These are phyloP conservation scores for Catharus ustulatus DNA, from an alignment of 2,797 vertebrate genomes.

Conservation along the genomic window DNA sequence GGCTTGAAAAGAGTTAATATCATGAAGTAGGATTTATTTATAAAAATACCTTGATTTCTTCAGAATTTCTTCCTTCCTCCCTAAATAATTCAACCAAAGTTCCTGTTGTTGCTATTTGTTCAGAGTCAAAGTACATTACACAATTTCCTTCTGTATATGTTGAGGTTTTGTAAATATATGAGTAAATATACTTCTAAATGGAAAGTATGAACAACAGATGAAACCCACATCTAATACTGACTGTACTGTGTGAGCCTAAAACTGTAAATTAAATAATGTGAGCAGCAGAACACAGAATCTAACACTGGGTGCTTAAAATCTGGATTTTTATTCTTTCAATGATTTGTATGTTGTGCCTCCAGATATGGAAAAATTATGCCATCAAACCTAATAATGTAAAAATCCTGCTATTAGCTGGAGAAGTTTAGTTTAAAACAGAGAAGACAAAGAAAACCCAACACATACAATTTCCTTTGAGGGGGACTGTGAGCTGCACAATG, in stretches of 20 bases:
- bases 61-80: not conserved
- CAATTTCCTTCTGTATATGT: not conserved
- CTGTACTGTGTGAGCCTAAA: not conserved
- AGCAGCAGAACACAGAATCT: not conserved
- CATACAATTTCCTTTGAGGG: not conserved
- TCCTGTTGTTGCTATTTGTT: not conserved
- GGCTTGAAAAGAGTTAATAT: not conserved
- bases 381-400: not conserved
- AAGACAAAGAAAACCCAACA: not conserved
- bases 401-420: not conserved
- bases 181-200: not conserved
- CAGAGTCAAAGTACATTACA: not conserved
- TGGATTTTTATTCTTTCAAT: not conserved
- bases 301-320: not conserved
- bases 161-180: slow-evolving; percentile 6
- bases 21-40: not conserved
- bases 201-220: not conserved
- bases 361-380: not conserved
- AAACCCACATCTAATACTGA: not conserved
- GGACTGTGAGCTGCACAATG: not conserved
- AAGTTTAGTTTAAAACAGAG: not conserved
- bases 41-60: not conserved
- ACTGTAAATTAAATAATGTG: not conserved
- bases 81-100: not conserved
- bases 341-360: not conserved